Conservation (phyloP, 2,888 invertebrate genomes). For the Mayetiola destructor region DNA sequence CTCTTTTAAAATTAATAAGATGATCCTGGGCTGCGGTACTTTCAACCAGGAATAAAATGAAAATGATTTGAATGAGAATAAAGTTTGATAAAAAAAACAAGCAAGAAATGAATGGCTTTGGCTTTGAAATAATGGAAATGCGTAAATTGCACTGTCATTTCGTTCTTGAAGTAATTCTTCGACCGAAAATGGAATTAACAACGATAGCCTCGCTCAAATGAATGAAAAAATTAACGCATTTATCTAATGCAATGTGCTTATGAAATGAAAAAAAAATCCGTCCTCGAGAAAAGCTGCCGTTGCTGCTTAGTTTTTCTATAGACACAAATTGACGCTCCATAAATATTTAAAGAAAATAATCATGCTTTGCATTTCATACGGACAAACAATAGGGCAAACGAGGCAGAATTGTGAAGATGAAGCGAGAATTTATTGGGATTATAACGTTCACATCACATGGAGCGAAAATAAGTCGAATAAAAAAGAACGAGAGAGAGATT, state of each 20-base stretch:
- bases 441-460: neutral
- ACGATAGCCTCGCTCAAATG: no score
- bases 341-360: neutral
- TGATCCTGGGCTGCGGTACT: no score
- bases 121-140: neutral
- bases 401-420: conserved; percentile 1
- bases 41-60: no score
- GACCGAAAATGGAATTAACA: conserved; percentile 7
- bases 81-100: no score
- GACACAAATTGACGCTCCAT: neutral
- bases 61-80: no score
- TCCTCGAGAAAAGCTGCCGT: neutral
- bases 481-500: no score
- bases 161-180: conserved; percentile 5
- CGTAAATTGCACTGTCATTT: conserved; percentile 12
- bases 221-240: no score
- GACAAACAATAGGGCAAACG: neutral
- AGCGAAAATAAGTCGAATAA: neutral
- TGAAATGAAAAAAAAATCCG: neutral
- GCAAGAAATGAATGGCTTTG: no score
- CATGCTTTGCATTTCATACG: neutral
- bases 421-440: conserved; percentile 7
- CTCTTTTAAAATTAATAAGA: conserved; percentile 7
- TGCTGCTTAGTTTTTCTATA: no score
- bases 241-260: neutral